phyloP scores from a whole-genome alignment of 1,140 invertebrate genomes.

The Drosophila tropicalis region DNA sequence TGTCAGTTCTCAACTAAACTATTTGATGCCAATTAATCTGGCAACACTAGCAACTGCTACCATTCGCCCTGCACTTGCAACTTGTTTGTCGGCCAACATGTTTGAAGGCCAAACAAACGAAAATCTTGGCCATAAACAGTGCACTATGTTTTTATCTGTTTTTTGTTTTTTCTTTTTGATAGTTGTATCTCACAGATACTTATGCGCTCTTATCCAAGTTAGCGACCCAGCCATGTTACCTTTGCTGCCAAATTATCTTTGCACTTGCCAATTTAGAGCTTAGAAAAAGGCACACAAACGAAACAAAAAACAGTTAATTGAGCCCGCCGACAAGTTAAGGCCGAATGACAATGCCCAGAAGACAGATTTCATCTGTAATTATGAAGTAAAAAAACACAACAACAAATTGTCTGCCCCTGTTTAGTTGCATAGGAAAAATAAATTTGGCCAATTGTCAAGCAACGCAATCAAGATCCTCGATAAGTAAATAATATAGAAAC shows the following conservation, averaged over 20 bases:
- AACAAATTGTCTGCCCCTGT: neutral
- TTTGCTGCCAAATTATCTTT: conserved; percentile 50
- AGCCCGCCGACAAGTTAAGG: conserved; percentile 36
- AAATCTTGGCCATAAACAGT: conserved; percentile 34
- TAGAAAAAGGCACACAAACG: conserved; percentile 19
- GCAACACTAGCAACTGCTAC: conserved; percentile 31
- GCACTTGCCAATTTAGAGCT: conserved; percentile 54
- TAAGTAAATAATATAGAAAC: no score
- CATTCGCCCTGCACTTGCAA: conserved; percentile 42
- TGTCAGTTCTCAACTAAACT: neutral
- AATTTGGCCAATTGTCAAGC: conserved; percentile 10
- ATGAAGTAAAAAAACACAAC: neutral
- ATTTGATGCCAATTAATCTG: conserved; percentile 19
- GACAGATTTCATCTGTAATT: neutral
- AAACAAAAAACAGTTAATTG: conserved; percentile 27
- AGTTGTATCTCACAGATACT: conserved; percentile 26
- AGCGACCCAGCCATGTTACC: conserved; percentile 18
- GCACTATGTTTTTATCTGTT: neutral
- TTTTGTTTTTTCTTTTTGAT: neutral
- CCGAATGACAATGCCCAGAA: conserved; percentile 14
- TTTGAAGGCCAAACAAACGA: conserved; percentile 23
- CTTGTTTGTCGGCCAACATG: conserved; percentile 51
- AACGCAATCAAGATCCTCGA: no score
- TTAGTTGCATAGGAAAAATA: neutral
- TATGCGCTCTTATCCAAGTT: conserved; percentile 36